These are phyloP conservation scores for Oceanodroma leucorhoa DNA, from an alignment of 2,797 vertebrate species.

Conservation along the genomic window DNA sequence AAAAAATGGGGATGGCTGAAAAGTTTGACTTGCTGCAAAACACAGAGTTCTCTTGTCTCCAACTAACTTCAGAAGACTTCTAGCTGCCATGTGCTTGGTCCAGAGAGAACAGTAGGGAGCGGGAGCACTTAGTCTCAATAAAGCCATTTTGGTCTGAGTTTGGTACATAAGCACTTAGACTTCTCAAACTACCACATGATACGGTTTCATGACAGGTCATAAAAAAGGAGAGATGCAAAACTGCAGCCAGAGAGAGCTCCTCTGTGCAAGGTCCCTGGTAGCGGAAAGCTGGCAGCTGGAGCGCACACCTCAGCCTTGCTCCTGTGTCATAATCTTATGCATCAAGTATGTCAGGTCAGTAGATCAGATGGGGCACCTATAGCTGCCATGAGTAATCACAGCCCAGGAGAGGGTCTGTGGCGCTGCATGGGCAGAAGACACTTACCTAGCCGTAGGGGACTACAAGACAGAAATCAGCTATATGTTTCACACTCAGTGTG, in stretches of 20 bases:
- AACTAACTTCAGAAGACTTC: not conserved
- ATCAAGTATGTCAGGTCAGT: not conserved
- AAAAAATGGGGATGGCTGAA: not conserved
- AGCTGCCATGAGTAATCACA: not conserved
- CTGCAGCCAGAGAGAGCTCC: not conserved
- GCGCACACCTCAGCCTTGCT: not conserved
- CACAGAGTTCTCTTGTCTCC: not conserved
- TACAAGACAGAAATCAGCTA: not conserved
- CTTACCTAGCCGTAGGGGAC: not conserved
- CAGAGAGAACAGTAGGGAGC: not conserved
- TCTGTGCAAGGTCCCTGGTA: not conserved
- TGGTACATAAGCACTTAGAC: not conserved
- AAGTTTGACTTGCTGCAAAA: not conserved
- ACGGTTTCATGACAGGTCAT: not conserved
- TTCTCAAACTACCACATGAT: not conserved
- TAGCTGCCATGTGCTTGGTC: not conserved
- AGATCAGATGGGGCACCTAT: not conserved
- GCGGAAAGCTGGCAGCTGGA: not conserved
- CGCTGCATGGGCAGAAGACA: rapidly evolving
- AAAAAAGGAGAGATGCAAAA: not conserved
- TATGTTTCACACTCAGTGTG: not conserved
- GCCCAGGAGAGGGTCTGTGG: not conserved
- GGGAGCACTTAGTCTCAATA: not conserved
- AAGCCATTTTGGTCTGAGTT: not conserved
- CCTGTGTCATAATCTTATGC: not conserved